Evolutionary conservation across 2,888 invertebrate genomes (phyloP).

Genomic region (Plebejus argus): DNA sequence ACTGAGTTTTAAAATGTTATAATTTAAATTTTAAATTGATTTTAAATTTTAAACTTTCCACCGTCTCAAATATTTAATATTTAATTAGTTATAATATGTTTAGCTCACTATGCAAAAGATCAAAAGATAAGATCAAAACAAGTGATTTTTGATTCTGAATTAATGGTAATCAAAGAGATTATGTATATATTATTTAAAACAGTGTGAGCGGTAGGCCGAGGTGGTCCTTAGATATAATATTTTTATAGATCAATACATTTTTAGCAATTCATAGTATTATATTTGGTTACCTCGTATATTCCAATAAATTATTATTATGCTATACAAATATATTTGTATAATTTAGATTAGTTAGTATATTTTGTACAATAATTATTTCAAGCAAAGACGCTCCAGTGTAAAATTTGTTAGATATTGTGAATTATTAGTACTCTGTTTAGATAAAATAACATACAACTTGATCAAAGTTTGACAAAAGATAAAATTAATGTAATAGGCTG

Average conservation of each 20-base stretch:
- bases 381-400: not conserved
- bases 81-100: not conserved
- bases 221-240: slow-evolving; percentile 1
- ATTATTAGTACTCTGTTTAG: not conserved
- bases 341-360: not conserved
- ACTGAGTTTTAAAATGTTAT: no score
- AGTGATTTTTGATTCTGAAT: not conserved
- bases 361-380: not conserved
- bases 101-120: not conserved
- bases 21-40: not conserved
- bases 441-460: not conserved
- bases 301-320: not conserved
- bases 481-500: not conserved
- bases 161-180: not conserved
- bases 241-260: slow-evolving; percentile 12
- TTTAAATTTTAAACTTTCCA: no score
- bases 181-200: not conserved
- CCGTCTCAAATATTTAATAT: not conserved
- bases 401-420: not conserved
- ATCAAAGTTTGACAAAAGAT: not conserved
- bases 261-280: slow-evolving; percentile 22
- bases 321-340: not conserved
- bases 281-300: slow-evolving; percentile 28
- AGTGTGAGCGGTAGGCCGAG: no score
- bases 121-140: no score